These are phyloP conservation scores for Eristalinus sepulchralis DNA, from an alignment of 2,888 invertebrate genomes.

Conservation along the genomic window DNA sequence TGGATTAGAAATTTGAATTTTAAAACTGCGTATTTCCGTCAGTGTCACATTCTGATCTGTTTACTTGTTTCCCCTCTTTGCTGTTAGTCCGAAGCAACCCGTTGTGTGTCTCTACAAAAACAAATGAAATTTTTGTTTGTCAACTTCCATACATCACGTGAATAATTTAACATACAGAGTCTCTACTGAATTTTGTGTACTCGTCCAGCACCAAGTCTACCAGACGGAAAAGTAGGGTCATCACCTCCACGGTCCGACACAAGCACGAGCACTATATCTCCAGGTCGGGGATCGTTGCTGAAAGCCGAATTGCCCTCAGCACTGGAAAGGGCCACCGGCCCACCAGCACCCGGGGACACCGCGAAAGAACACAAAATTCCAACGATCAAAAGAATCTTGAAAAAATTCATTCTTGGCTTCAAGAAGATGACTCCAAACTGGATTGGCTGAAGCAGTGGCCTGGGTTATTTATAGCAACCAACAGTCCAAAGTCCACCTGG, in stretches of 20 bases:
- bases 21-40: too few relatives aligned
- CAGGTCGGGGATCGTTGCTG: conserved; percentile 19
- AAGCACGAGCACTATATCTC: conserved; percentile 25
- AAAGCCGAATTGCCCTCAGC: neutral
- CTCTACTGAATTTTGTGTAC: neutral
- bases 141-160: neutral
- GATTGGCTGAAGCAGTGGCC: neutral
- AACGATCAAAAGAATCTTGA: neutral
- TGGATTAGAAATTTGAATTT: too few relatives aligned
- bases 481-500: neutral
- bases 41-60: too few relatives aligned
- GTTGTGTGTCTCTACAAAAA: too few relatives aligned
- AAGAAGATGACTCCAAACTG: neutral
- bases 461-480: neutral
- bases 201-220: neutral
- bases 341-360: neutral
- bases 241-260: neutral
- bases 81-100: too few relatives aligned
- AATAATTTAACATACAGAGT: neutral
- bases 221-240: neutral
- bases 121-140: too few relatives aligned
- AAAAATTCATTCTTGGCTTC: neutral
- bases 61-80: too few relatives aligned
- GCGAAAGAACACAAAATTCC: neutral
- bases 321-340: neutral